Conservation (phyloP, 2,797 vertebrate genomes). For the Lemur catta region DNA sequence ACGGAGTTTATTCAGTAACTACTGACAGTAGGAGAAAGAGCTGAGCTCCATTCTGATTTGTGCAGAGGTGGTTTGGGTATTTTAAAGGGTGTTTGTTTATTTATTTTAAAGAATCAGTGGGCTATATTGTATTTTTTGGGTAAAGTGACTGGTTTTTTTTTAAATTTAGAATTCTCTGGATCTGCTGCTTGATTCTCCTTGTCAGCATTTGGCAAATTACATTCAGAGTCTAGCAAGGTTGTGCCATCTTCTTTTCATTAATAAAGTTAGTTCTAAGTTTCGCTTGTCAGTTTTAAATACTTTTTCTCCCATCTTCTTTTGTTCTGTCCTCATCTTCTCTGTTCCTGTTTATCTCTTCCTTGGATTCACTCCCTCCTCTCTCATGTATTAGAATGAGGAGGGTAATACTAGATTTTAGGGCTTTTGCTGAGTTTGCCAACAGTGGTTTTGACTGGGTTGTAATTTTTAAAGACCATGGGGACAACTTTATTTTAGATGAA, state of each 20-base stretch:
- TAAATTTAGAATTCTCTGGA: constrained; percentile 38
- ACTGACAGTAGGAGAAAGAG: not conserved
- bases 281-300: not conserved
- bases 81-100: not conserved
- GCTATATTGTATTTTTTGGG: not conserved
- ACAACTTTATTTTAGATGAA: constrained; percentile 58
- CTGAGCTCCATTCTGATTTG: not conserved
- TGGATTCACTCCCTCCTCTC: not conserved
- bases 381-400: not conserved
- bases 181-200: constrained; percentile 30
- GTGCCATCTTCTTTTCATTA: constrained; percentile 1
- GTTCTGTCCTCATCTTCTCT: not conserved
- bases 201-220: not conserved
- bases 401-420: not conserved
- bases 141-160: constrained; percentile 16
- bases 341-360: not conserved
- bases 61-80: not conserved
- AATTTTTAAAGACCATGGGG: constrained; percentile 51
- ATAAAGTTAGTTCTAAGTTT: not conserved
- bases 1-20: not conserved
- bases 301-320: not conserved
- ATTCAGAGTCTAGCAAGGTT: constrained; percentile 48
- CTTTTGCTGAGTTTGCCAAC: constrained; percentile 44
- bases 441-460: constrained; percentile 53
- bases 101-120: not conserved